A percentile compares a stretch with the other conserved stretches of the same genome.
These are phyloP conservation scores for Anoura caudifer DNA, from an alignment of 2,113 vertebrate genomes.

Conservation along the genomic window DNA sequence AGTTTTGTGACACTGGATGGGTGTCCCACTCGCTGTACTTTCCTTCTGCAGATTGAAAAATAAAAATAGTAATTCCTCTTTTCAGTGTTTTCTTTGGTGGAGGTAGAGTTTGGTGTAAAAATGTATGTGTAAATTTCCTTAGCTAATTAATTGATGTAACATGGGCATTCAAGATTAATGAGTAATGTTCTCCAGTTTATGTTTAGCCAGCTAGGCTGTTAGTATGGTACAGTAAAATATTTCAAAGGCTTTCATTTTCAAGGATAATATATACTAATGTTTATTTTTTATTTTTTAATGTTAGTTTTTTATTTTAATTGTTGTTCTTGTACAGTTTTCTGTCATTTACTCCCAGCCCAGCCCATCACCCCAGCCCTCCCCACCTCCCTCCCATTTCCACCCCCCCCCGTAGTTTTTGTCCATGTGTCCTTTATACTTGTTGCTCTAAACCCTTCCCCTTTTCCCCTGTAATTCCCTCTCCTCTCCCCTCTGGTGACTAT, in stretches of 20 bases:
- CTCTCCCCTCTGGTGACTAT: no score
- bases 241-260: neutral
- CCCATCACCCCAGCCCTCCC: no score
- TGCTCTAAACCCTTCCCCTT: no score
- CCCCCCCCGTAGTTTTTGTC: no score
- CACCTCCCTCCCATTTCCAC: no score
- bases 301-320: no score
- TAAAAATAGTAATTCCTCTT: neutral
- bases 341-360: no score
- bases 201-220: neutral
- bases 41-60: neutral
- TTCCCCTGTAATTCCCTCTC: no score
- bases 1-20: no score
- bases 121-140: neutral
- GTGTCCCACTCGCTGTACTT: rapidly evolving
- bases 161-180: neutral
- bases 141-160: neutral
- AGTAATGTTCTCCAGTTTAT: neutral
- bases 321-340: no score
- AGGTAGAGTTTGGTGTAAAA: neutral
- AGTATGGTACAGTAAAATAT: neutral
- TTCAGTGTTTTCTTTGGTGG: neutral
- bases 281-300: no score
- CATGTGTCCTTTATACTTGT: no score
- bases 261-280: neutral